These are phyloP conservation scores for Choloepus didactylus DNA, from an alignment of 2,797 vertebrate species.

Conservation along the genomic window DNA sequence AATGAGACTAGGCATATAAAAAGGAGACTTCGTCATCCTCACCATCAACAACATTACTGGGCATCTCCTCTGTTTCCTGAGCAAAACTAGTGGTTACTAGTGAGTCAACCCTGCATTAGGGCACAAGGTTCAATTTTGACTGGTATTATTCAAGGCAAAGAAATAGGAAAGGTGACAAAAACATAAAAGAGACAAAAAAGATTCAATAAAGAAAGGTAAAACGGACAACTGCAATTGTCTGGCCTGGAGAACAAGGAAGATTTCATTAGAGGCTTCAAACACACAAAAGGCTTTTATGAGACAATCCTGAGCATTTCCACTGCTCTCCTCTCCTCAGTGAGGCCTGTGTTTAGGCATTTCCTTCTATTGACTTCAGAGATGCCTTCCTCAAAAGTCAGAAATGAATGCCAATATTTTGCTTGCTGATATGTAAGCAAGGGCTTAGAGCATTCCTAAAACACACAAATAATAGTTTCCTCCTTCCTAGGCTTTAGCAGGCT, in stretches of 20 bases:
- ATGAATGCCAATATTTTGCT: slow-evolving; percentile 88
- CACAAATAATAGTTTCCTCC: slow-evolving; percentile 82
- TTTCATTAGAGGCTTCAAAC: slow-evolving; percentile 64
- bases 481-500: slow-evolving; percentile 82
- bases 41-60: not conserved
- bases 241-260: slow-evolving; percentile 44
- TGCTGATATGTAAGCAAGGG: slow-evolving; percentile 87
- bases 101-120: not conserved
- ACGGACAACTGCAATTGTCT: slow-evolving; percentile 25
- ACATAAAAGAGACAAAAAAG: not conserved
- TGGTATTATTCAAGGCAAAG: slow-evolving; percentile 16
- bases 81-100: slow-evolving; percentile 5
- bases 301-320: slow-evolving; percentile 75
- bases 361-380: slow-evolving; percentile 86
- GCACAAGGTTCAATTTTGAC: not conserved
- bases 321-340: slow-evolving; percentile 63
- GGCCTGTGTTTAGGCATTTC: slow-evolving; percentile 85
- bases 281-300: slow-evolving; percentile 68
- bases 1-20: not conserved
- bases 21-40: not conserved
- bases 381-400: slow-evolving; percentile 76
- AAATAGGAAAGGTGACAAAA: slow-evolving; percentile 8
- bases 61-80: not conserved
- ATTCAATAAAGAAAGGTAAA: slow-evolving; percentile 36
- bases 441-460: slow-evolving; percentile 85